Conservation (phyloP, 2,113 vertebrate genomes). For the Rhea americana region DNA sequence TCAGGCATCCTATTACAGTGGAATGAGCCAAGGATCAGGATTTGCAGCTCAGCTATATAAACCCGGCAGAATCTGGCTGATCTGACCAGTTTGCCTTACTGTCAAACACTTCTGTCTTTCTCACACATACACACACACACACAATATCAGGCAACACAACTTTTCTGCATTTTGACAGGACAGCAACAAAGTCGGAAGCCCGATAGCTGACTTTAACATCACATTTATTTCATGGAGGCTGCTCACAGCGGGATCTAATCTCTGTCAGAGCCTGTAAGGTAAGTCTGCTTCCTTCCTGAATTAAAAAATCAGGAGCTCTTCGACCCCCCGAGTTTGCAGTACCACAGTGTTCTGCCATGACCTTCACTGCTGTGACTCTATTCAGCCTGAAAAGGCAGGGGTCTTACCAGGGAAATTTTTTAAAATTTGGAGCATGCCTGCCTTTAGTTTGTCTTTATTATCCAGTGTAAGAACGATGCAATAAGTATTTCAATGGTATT, state of each 20-base stretch:
- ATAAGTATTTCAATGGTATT: neutral
- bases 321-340: neutral
- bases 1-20: constrained; percentile 83
- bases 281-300: constrained; percentile 24
- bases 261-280: constrained; percentile 47
- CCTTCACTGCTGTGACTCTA: accelerated
- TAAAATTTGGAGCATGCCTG: neutral
- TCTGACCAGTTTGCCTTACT: constrained; percentile 60
- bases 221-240: constrained; percentile 21
- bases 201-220: neutral
- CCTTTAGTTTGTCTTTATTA: neutral
- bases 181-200: constrained; percentile 6
- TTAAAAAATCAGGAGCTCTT: neutral
- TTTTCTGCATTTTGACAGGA: constrained; percentile 40
- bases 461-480: accelerated
- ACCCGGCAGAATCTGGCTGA: constrained; percentile 73
- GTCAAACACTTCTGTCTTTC: constrained; percentile 55
- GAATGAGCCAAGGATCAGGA: constrained; percentile 70
- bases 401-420: accelerated
- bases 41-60: constrained; percentile 79
- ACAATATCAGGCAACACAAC: neutral
- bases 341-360: neutral
- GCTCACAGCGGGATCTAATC: constrained; percentile 29
- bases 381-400: neutral
- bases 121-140: neutral